phyloP scores from a whole-genome alignment of 2,113 vertebrate species.

The Microtus richardsoni region DNA sequence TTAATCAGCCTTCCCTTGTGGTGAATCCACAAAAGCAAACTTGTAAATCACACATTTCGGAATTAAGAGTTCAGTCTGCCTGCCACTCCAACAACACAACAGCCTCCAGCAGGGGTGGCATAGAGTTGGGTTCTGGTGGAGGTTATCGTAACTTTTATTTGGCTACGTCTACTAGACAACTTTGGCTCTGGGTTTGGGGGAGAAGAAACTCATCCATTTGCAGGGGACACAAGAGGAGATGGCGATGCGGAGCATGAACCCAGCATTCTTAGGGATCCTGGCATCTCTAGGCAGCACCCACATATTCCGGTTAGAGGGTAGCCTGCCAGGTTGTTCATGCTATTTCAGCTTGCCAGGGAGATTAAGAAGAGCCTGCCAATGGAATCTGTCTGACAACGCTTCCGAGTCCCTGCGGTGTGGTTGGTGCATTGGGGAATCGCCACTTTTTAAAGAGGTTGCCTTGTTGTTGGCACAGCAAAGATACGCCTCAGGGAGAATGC shows the following conservation, averaged over 20 bases:
- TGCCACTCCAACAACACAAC: neutral
- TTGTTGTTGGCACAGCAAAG: neutral
- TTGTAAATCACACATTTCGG: neutral
- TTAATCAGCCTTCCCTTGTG: neutral
- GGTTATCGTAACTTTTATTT: neutral
- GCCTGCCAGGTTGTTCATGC: neutral
- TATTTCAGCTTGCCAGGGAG: neutral
- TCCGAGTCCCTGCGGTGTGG: neutral
- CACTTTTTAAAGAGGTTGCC: neutral
- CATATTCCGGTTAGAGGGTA: neutral
- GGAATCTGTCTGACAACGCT: neutral
- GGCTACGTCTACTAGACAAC: neutral
- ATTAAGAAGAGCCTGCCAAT: neutral
- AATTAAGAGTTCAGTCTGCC: neutral
- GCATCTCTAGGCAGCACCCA: neutral
- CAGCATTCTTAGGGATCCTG: neutral
- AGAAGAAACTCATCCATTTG: neutral
- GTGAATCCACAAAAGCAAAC: neutral
- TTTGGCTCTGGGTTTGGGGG: neutral
- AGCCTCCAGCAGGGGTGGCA: neutral
- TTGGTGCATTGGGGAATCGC: neutral
- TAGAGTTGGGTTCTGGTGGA: neutral
- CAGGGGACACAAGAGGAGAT: neutral
- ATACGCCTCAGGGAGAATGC: neutral
- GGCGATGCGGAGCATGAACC: fast-evolving